These are phyloP conservation scores for Melangyna quadrimaculata DNA, from an alignment of 2,888 invertebrate species.

Conservation along the genomic window DNA sequence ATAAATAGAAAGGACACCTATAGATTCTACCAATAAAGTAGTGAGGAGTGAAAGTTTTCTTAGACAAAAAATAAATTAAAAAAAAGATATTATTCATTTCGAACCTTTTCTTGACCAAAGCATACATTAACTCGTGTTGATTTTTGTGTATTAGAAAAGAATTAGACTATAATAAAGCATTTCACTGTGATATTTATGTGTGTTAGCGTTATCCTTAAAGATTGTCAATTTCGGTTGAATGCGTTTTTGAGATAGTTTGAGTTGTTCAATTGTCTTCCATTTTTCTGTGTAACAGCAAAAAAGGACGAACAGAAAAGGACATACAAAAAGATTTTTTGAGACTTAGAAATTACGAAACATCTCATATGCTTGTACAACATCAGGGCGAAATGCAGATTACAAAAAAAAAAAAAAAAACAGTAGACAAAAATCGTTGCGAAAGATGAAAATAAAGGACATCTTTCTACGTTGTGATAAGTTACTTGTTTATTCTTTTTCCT, in stretches of 20 bases:
- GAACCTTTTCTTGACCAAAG: slow-evolving; percentile 17
- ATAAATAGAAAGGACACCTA: background rate
- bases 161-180: slow-evolving; percentile 11
- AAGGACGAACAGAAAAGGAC: background rate
- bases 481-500: slow-evolving; percentile 22
- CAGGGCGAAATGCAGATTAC: slow-evolving; percentile 21
- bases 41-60: background rate
- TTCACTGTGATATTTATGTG: background rate
- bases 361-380: slow-evolving; percentile 65
- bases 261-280: slow-evolving; percentile 32
- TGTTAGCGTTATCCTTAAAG: slow-evolving; percentile 42
- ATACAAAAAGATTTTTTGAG: slow-evolving; percentile 15
- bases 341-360: slow-evolving; percentile 64
- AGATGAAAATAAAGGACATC: slow-evolving; percentile 61
- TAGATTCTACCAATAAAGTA: background rate
- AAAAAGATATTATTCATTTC: slow-evolving; percentile 25
- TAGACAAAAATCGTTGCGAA: slow-evolving; percentile 31
- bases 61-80: slow-evolving; percentile 12
- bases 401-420: background rate
- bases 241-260: slow-evolving; percentile 54
- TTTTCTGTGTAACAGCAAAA: background rate
- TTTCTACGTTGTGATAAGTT: slow-evolving; percentile 45
- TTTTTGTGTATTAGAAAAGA: slow-evolving; percentile 39
- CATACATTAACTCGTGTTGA: background rate
- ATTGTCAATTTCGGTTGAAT: slow-evolving; percentile 50